Evolutionary conservation across 2,888 invertebrate genomes (phyloP).

Genomic region (Aphrophora alni): DNA sequence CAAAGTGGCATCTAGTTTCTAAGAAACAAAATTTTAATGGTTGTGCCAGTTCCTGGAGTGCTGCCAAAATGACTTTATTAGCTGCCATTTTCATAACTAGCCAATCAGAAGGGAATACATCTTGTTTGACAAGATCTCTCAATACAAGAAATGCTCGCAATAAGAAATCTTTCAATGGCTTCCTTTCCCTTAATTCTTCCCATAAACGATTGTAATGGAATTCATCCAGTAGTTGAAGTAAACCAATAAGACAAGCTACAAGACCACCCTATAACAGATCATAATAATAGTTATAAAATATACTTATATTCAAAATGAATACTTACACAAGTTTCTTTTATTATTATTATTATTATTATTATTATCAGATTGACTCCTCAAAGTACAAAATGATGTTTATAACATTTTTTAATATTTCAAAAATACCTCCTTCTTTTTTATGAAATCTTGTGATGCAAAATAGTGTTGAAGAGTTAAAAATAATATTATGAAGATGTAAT

Average conservation of each 20-base stretch:
- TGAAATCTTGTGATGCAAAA: too few relatives aligned
- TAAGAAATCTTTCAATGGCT: slow-evolving; percentile 85
- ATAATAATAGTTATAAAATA: slow-evolving; percentile 24
- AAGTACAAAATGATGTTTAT: too few relatives aligned
- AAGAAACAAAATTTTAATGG: slow-evolving; percentile 85
- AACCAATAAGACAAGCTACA: slow-evolving; percentile 85
- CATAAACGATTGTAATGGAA: slow-evolving; percentile 87
- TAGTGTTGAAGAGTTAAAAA: too few relatives aligned
- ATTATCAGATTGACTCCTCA: too few relatives aligned
- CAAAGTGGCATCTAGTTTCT: slow-evolving; percentile 72
- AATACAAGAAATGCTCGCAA: slow-evolving; percentile 82
- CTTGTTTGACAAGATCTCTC: slow-evolving; percentile 76
- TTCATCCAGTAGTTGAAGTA: slow-evolving; percentile 85
- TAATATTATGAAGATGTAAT: too few relatives aligned
- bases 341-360: too few relatives aligned
- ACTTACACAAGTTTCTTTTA: neutral
- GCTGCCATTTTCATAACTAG: slow-evolving; percentile 86
- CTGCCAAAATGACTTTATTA: slow-evolving; percentile 83
- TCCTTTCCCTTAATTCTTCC: slow-evolving; percentile 79
- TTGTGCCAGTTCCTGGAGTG: slow-evolving; percentile 87
- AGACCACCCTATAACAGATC: slow-evolving; percentile 76
- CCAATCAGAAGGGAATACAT: slow-evolving; percentile 89
- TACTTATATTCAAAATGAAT: too few relatives aligned
- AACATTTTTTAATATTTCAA: too few relatives aligned
- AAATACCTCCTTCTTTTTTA: too few relatives aligned